Base-by-base conservation (phyloP, 2,888 invertebrate genomes). In the Eretmocerus hayati region DNA sequence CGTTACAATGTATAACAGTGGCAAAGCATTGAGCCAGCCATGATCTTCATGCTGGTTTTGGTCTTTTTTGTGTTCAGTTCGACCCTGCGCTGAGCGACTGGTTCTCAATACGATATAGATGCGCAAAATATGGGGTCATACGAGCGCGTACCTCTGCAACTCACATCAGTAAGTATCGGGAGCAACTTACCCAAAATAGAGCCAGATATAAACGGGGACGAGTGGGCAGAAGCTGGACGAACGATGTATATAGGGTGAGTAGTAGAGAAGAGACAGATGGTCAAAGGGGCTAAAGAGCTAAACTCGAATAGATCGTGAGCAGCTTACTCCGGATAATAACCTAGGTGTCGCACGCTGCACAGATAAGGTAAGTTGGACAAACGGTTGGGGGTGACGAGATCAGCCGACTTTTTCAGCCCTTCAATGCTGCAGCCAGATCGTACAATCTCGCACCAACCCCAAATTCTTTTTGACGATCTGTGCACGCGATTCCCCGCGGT, bases 1-100 rank as follows among this genome's bases (percentile, higher is more conserved):
- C 58, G 62, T 63, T 58, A 64, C 66, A 67, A 65, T 63, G 64
- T n/a, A n/a, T 59, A 54, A 56, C 59, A 67, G 67, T 68, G 67
- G 65, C 52, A 26, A 26, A 26, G 26, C 26, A 26, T 26, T 11
- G 26, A 26, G 26, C 26, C 8, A 11, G 6, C 26, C 26, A 26
- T 26, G 11, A 11, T 26, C 26, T 26, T 26, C 55, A 47, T 8
- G 50, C 53, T 9, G 5, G 49, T 53, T 58, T 55, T 61, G 59
- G 65, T 66, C 63, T 67, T 30, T 61, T 63, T 61, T 62, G 18
- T 39, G 19, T 15, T 35, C 40, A 21, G 39, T 20, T 21, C 26
- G 30, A 23, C 20, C 13, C 21, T 19, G 2, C 13, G 4, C 46
- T 56, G 55, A 47, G 36, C 37, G 22, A n/a, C 19, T 23, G 18